These are phyloP conservation scores for Capromys pilorides DNA, from an alignment of 2,797 vertebrate species.

Conservation along the genomic window DNA sequence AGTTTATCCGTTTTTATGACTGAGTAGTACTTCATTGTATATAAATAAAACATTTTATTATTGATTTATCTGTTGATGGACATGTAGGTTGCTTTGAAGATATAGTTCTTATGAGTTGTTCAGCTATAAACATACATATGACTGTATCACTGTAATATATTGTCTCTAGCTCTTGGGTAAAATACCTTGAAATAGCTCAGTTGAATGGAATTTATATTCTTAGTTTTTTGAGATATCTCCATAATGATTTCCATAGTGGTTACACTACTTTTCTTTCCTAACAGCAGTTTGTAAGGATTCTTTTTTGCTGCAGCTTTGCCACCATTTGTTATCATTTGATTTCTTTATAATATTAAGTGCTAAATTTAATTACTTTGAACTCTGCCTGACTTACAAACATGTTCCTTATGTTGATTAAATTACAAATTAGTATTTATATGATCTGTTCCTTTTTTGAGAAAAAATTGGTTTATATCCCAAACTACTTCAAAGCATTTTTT, in stretches of 20 bases:
- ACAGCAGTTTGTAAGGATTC: neutral
- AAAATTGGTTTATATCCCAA: neutral
- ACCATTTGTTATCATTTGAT: neutral
- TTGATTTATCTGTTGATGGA: neutral
- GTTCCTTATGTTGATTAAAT: slow-evolving; percentile 25
- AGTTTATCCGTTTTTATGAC: neutral
- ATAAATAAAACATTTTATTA: neutral
- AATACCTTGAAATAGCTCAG: neutral
- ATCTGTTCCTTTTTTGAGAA: neutral
- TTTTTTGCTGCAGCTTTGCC: neutral
- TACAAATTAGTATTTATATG: neutral
- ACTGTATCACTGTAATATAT: neutral
- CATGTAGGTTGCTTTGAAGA: neutral
- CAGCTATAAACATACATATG: neutral
- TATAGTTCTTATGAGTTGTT: neutral
- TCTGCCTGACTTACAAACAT: neutral
- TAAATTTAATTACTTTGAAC: slow-evolving; percentile 27
- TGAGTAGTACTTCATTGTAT: neutral
- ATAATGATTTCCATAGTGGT: neutral
- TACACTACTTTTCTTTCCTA: neutral
- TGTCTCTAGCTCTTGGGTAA: neutral
- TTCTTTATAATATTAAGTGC: neutral
- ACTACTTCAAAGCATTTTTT: slow-evolving; percentile 15
- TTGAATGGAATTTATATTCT: neutral
- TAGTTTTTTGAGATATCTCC: neutral